These are phyloP conservation scores for Microctenopoma steveboyesi DNA, from an alignment of 2,797 vertebrate species.

Conservation along the genomic window DNA sequence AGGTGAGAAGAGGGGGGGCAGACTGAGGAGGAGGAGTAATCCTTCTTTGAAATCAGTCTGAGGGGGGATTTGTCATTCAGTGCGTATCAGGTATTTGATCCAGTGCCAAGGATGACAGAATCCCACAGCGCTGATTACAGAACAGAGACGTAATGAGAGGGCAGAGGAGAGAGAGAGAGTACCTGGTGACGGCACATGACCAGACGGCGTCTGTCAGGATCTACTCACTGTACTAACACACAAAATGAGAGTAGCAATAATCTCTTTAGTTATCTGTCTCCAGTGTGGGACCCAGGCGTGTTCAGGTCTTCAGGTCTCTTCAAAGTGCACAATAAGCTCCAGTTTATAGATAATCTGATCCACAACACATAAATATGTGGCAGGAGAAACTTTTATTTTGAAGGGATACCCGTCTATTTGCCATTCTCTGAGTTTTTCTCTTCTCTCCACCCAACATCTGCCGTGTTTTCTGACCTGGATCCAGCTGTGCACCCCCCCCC, in stretches of 20 bases:
- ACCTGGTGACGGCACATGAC: no score
- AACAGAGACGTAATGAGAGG: conserved; percentile 39
- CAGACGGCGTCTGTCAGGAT: no score
- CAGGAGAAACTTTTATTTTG: conserved; percentile 8
- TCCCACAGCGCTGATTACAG: conserved; percentile 53
- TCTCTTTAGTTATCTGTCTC: no score
- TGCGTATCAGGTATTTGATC: conserved; percentile 53
- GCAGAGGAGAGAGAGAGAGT: not conserved
- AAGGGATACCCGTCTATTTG: not conserved
- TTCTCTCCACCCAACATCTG: not conserved
- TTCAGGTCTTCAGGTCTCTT: no score
- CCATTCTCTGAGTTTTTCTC: not conserved
- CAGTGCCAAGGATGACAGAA: conserved; percentile 60
- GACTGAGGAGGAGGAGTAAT: conserved; percentile 4
- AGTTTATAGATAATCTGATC: no score
- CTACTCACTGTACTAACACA: no score
- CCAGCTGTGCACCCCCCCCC: conserved; percentile 54
- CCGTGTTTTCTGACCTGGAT: conserved; percentile 22
- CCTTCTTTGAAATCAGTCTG: conserved; percentile 35
- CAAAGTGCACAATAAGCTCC: no score
- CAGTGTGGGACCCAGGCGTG: no score
- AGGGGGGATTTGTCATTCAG: conserved; percentile 50
- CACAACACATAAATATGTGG: no score
- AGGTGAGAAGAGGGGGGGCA: conserved; percentile 5
- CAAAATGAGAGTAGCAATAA: no score